Evolutionary conservation across 2,113 vertebrate species (phyloP).

Genomic region (Myrmophylax atrothorax): DNA sequence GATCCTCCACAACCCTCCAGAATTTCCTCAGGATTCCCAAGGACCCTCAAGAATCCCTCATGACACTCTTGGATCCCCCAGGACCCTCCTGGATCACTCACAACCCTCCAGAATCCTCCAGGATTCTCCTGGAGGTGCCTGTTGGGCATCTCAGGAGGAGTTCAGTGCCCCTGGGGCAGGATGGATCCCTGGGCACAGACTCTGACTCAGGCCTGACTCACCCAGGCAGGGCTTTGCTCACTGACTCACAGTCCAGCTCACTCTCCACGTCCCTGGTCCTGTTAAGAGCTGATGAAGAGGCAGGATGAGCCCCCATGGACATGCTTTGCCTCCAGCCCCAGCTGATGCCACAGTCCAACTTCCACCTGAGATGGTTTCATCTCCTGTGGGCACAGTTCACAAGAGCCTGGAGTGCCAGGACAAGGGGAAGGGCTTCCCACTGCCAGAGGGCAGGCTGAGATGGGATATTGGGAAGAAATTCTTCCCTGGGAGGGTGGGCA

Average conservation of each 20-base stretch:
- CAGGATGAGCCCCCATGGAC: fast-evolving
- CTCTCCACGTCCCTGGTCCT: fast-evolving
- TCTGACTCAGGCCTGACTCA: constrained; percentile 4
- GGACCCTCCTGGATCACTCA: too few species aligned
- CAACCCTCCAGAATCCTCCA: too few species aligned
- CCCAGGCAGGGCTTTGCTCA: neutral
- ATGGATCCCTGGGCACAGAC: neutral
- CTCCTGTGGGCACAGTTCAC: fast-evolving
- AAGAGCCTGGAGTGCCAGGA: neutral
- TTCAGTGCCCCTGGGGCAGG: neutral
- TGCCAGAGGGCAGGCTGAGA: neutral
- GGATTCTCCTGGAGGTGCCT: too few species aligned
- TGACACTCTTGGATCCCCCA: too few species aligned
- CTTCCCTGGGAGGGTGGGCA: neutral
- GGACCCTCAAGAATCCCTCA: too few species aligned
- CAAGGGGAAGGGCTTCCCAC: neutral
- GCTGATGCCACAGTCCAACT: neutral
- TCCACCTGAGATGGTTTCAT: neutral
- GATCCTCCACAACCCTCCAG: too few species aligned
- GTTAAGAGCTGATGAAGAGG: fast-evolving
- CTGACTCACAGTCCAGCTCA: neutral
- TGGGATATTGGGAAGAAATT: neutral
- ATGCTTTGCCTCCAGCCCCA: neutral
- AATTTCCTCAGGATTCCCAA: too few species aligned
- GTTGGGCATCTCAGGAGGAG: fast-evolving